Evolutionary conservation across 1,140 invertebrate species (phyloP).

Genomic region (Drosophila watanabei): DNA sequence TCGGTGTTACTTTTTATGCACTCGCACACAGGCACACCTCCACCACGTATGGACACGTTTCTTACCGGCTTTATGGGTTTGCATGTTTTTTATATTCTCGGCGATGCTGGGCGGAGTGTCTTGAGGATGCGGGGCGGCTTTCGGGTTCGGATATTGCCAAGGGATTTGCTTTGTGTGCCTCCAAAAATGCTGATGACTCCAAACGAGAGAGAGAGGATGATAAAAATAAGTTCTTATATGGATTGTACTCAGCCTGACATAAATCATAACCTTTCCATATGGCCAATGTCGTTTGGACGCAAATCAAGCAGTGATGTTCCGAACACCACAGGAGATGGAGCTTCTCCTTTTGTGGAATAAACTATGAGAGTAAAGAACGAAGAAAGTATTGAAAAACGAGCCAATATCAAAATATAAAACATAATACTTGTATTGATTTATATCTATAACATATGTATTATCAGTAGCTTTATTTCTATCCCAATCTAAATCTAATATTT

Average conservation of each 20-base stretch:
- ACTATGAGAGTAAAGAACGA: too few species aligned
- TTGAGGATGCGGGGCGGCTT: slow-evolving; percentile 26
- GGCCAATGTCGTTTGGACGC: slow-evolving; percentile 14
- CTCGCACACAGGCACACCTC: slow-evolving; percentile 15
- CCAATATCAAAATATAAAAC: background rate
- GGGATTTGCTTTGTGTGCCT: slow-evolving; percentile 72
- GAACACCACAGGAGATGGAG: background rate
- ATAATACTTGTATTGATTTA: background rate
- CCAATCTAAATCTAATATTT: too few species aligned
- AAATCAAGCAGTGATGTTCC: slow-evolving; percentile 1
- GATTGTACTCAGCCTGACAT: slow-evolving; percentile 26
- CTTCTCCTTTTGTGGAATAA: background rate
- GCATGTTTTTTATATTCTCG: slow-evolving; percentile 36
- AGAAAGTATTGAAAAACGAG: background rate
- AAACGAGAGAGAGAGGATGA: slow-evolving; percentile 26
- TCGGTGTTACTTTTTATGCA: slow-evolving; percentile 73
- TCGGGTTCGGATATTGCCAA: slow-evolving; percentile 57
- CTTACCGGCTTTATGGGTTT: slow-evolving; percentile 55
- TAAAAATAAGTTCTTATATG: slow-evolving; percentile 74
- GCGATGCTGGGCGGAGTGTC: background rate
- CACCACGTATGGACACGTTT: slow-evolving; percentile 50
- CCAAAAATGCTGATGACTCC: slow-evolving; percentile 54
- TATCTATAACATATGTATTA: too few species aligned
- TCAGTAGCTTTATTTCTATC: too few species aligned
- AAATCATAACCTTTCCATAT: slow-evolving; percentile 57